phyloP scores from a whole-genome alignment of 2,113 vertebrate species.

The Hipposideros armiger region DNA sequence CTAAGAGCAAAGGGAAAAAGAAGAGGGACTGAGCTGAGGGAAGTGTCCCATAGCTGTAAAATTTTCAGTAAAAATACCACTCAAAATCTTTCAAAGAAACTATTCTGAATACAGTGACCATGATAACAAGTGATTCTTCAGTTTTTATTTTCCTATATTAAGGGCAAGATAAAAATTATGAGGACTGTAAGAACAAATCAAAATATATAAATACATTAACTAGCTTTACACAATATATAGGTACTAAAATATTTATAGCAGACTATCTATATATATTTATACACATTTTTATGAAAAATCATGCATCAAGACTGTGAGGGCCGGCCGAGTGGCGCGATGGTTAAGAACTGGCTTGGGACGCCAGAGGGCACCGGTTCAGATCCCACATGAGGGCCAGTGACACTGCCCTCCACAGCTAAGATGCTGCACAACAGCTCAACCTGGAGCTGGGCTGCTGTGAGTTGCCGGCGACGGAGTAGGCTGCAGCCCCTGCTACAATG shows the following conservation, averaged over 20 bases:
- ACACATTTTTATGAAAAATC: constrained; percentile 44
- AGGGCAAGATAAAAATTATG: not conserved
- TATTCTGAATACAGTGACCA: not conserved
- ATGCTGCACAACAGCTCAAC: no score
- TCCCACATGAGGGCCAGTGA: no score
- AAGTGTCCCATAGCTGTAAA: not conserved
- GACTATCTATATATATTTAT: not conserved
- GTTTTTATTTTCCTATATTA: constrained; percentile 23
- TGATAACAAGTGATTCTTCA: not conserved
- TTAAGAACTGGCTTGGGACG: no score
- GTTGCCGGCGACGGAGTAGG: no score
- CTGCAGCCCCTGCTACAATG: no score
- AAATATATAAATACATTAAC: constrained; percentile 40
- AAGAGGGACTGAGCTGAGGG: not conserved
- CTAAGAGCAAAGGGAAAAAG: constrained; percentile 5
- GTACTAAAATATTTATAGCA: constrained; percentile 38
- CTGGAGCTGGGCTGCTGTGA: no score
- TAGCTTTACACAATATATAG: not conserved
- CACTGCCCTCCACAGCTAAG: no score
- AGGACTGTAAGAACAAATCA: constrained; percentile 46
- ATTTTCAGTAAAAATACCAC: constrained; percentile 13
- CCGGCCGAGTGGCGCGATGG: no score
- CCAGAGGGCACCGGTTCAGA: no score
- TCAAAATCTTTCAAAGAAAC: constrained; percentile 48
- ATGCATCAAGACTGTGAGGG: not conserved